Base-by-base conservation (phyloP, 2,888 invertebrate species). In the Cinara cedri region DNA sequence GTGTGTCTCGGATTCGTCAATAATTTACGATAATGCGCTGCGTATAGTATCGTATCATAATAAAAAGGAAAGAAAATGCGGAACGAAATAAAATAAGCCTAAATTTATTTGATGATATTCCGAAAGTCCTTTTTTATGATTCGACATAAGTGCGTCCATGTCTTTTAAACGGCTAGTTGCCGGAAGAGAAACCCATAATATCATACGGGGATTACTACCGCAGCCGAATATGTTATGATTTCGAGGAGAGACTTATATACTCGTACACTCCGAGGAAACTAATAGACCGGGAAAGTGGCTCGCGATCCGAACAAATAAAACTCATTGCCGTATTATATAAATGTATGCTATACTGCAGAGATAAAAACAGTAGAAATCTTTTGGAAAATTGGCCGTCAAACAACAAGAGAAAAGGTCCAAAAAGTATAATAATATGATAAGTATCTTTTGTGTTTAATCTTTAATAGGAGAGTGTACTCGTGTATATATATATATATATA, bases 281-380 rank as follows among this genome's bases (percentile, higher is more conserved):
- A n/a, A n/a, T 34, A 6, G 34, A 34, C 34, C 3, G 34, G 6
- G 44, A 26, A 26, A 26, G 66, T 44, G 46, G 26, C 2, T 1
- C 13, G 19, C 24, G 14, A 26, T 49, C 60, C 26, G 19, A 6
- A 62, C 46, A 2, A 51, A 62, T 49, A 10, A 49, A 72, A 60
- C 60, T 26, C 10, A 19, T 49, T 19, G 10, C 4, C 14, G 34
- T 34, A 34, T 6, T 6, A 34, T 34, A n/a, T 34, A 3, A 6
- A 6, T 34, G 34, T 34, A 34, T 34, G 6, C 3, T 34, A 60
- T 11, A 49, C n/a, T 21, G 26, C 14, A 49, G 10, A 72, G 16
- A 72, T 72, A 49, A 62, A 60, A 72, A 72, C 19, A 34, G 9
- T 19, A 49, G 62, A 11, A 72, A 49, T 19, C 16, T 62, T 72